Evolutionary conservation across 2,888 invertebrate species (phyloP).

Genomic region (Amphimallon solstitiale): DNA sequence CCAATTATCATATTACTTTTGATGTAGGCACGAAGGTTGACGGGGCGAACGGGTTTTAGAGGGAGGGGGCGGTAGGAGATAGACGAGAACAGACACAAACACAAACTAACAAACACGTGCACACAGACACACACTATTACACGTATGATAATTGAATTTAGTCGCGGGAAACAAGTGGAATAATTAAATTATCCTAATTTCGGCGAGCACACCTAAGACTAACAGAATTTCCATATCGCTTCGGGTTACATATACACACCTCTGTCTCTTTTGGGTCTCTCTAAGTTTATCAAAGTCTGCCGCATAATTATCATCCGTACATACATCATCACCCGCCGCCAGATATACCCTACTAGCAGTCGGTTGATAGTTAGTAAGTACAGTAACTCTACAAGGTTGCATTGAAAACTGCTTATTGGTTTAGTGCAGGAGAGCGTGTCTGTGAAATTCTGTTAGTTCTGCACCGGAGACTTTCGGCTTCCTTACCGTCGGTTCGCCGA

Average conservation of each 20-base stretch:
- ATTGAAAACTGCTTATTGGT: slow-evolving; percentile 56
- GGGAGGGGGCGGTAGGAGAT: background rate
- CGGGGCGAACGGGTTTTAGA: background rate
- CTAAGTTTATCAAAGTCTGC: slow-evolving; percentile 48
- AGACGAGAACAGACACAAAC: background rate
- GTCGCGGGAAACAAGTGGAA: slow-evolving; percentile 32
- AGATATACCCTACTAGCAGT: background rate
- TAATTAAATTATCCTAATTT: slow-evolving; percentile 40
- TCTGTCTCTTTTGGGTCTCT: slow-evolving; percentile 4
- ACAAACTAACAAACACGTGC: background rate
- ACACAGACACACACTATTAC: slow-evolving; percentile 14
- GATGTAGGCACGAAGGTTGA: slow-evolving; percentile 13
- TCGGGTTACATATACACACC: slow-evolving; percentile 30
- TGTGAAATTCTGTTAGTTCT: slow-evolving; percentile 50
- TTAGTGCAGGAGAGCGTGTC: slow-evolving; percentile 54
- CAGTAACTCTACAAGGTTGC: slow-evolving; percentile 43
- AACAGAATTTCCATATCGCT: slow-evolving; percentile 40
- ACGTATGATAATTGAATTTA: slow-evolving; percentile 30
- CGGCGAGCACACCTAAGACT: slow-evolving; percentile 35
- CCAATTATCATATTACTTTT: slow-evolving; percentile 33
- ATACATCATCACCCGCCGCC: background rate
- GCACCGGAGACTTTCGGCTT: slow-evolving; percentile 43
- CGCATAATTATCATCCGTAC: slow-evolving; percentile 48
- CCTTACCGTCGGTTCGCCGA: slow-evolving; percentile 7
- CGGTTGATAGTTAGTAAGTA: slow-evolving; percentile 15